A percentile compares a stretch with the other conserved stretches of the same genome.
Evolutionary conservation across 2,113 vertebrate genomes (phyloP).

Genomic region (Xiphias gladius): DNA sequence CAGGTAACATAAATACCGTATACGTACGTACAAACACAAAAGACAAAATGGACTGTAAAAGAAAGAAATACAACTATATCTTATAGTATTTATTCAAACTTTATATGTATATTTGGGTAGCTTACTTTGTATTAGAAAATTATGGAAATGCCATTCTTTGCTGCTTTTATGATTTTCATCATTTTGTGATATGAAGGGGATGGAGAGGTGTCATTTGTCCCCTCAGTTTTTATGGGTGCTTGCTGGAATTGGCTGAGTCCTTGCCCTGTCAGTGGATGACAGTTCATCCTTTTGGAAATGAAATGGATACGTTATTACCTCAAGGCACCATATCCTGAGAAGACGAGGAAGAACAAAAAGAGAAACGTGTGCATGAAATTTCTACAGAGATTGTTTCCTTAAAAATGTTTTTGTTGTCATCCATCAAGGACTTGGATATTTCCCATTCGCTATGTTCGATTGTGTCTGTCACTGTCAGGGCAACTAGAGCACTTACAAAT

Average conservation of each 20-base stretch:
- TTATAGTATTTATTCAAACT: conserved; percentile 86
- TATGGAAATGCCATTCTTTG: conserved; percentile 82
- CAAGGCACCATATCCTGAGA: conserved; percentile 77
- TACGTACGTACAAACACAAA: conserved; percentile 71
- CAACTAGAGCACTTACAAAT: conserved; percentile 66
- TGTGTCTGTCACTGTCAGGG: conserved; percentile 63
- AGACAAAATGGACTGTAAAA: conserved; percentile 73
- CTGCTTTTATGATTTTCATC: conserved; percentile 87
- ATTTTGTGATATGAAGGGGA: conserved; percentile 72
- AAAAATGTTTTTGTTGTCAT: conserved; percentile 41
- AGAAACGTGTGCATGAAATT: conserved; percentile 75
- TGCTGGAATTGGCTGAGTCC: conserved; percentile 78
- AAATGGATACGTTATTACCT: conserved; percentile 86
- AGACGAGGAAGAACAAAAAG: conserved; percentile 41
- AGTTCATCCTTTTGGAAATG: conserved; percentile 63
- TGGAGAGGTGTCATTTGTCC: conserved; percentile 53
- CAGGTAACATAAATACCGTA: conserved; percentile 82
- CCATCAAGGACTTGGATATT: conserved; percentile 37
- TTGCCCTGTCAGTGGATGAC: conserved; percentile 74
- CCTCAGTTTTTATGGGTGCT: conserved; percentile 78
- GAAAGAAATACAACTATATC: conserved; percentile 78
- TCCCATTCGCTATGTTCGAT: conserved; percentile 28
- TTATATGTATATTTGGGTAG: conserved; percentile 90
- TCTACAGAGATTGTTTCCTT: conserved; percentile 75
- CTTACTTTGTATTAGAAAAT: conserved; percentile 85